phyloP scores from a whole-genome alignment of 2,888 invertebrate species.

The Eucera pruinosa region DNA sequence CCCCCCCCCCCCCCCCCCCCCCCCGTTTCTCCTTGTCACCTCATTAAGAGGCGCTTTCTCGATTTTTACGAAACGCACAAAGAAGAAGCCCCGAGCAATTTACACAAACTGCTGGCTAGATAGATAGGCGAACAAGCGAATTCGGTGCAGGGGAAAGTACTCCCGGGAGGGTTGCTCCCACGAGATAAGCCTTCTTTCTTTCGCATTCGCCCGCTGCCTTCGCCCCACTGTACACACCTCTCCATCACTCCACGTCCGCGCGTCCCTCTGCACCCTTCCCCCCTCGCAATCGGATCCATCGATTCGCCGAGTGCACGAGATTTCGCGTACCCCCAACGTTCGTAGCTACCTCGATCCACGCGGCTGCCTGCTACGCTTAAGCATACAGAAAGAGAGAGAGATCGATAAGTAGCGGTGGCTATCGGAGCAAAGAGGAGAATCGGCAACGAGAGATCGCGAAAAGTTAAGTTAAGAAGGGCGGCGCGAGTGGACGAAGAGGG shows the following conservation, averaged over 20 bases:
- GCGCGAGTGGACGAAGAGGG: constrained; percentile 45
- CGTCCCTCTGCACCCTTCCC: too few relatives aligned
- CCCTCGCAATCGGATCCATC: background rate
- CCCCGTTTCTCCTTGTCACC: constrained; percentile 10
- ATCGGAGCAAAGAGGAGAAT: background rate
- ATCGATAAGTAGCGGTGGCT: background rate
- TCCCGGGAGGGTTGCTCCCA: constrained; percentile 22
- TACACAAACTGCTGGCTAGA: background rate
- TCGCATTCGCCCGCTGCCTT: background rate
- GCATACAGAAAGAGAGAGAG: too few relatives aligned
- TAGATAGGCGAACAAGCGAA: background rate
- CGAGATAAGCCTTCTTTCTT: constrained; percentile 45
- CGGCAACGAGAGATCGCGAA: constrained; percentile 52
- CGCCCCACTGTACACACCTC: constrained; percentile 7
- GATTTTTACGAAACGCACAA: constrained; percentile 13
- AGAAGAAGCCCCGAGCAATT: constrained; percentile 8
- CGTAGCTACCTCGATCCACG: too few relatives aligned
- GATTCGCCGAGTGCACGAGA: background rate
- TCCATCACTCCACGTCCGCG: constrained; percentile 32
- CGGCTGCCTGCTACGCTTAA: too few relatives aligned
- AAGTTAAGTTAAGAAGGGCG: too few relatives aligned
- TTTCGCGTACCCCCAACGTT: too few relatives aligned
- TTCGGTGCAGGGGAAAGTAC: background rate
- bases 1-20: background rate
- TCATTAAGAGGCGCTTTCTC: constrained; percentile 33